phyloP scores from a whole-genome alignment of 2,888 invertebrate genomes.

The Agrotis clavis region DNA sequence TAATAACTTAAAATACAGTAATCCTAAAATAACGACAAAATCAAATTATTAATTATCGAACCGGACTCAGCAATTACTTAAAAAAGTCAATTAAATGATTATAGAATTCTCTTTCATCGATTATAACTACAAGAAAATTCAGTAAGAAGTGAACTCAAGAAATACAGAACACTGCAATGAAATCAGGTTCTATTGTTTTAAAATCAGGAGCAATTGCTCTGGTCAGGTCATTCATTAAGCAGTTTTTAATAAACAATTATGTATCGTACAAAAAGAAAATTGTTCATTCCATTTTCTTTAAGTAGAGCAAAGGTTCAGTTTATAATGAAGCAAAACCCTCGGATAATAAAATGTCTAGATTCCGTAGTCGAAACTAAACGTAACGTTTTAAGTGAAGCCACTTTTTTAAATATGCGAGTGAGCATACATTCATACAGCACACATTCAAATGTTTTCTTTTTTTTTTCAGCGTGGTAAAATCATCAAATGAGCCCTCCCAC shows the following conservation, averaged over 20 bases:
- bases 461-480: too few relatives aligned
- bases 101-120: not conserved
- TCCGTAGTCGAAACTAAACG: too few relatives aligned
- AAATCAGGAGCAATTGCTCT: not conserved
- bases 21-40: not conserved
- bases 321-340: not conserved
- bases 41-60: too few relatives aligned
- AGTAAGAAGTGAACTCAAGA: not conserved
- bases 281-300: not conserved
- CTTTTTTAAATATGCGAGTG: too few relatives aligned
- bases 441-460: too few relatives aligned
- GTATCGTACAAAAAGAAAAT: slow-evolving; percentile 5
- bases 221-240: not conserved
- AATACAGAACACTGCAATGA: slow-evolving; percentile 1
- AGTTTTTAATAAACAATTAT: not conserved
- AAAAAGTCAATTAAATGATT: too few relatives aligned
- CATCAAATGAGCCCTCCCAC: too few relatives aligned
- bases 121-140: not conserved
- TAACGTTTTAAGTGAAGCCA: too few relatives aligned
- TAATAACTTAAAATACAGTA: not conserved
- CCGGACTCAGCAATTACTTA: too few relatives aligned
- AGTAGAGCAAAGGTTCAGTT: not conserved
- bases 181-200: slow-evolving; percentile 14
- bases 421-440: too few relatives aligned
- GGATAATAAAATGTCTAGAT: too few relatives aligned